Conservation (phyloP, 2,888 invertebrate species). For the Phengaris arion region DNA sequence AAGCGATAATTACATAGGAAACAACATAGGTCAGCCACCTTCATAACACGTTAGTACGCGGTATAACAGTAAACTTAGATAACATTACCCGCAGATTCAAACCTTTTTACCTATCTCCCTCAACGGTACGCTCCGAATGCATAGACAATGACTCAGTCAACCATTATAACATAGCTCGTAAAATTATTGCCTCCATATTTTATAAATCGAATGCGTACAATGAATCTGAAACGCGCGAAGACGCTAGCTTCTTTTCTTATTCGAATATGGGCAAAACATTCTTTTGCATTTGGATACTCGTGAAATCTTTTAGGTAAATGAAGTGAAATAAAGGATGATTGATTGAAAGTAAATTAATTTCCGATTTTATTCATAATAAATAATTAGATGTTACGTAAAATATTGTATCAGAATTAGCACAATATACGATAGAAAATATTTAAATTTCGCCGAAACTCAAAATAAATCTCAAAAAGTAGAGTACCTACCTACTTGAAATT, state of each 20-base stretch:
- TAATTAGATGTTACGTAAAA: too few relatives aligned
- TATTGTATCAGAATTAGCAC: too few relatives aligned
- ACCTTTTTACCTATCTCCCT: conserved; percentile 69
- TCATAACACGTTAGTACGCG: conserved; percentile 70
- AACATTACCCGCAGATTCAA: conserved; percentile 69
- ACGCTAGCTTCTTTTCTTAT: neutral
- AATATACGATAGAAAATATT: too few relatives aligned
- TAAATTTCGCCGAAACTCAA: too few relatives aligned
- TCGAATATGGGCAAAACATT: neutral
- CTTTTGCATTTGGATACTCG: neutral
- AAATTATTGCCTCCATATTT: conserved; percentile 5
- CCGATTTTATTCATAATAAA: too few relatives aligned
- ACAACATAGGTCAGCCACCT: conserved; percentile 71
- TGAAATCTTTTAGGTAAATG: too few relatives aligned
- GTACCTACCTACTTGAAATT: too few relatives aligned
- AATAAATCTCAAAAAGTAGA: too few relatives aligned
- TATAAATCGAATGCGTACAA: neutral
- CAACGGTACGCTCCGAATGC: conserved; percentile 72
- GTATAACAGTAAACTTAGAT: conserved; percentile 73
- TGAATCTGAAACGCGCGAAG: neutral
- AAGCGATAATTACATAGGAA: neutral
- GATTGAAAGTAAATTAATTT: too few relatives aligned
- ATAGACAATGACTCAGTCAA: conserved; percentile 75
- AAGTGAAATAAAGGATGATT: too few relatives aligned
- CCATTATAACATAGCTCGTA: conserved; percentile 42